Evolutionary conservation across 2,113 vertebrate genomes (phyloP).

Genomic region (Donacobius atricapilla): DNA sequence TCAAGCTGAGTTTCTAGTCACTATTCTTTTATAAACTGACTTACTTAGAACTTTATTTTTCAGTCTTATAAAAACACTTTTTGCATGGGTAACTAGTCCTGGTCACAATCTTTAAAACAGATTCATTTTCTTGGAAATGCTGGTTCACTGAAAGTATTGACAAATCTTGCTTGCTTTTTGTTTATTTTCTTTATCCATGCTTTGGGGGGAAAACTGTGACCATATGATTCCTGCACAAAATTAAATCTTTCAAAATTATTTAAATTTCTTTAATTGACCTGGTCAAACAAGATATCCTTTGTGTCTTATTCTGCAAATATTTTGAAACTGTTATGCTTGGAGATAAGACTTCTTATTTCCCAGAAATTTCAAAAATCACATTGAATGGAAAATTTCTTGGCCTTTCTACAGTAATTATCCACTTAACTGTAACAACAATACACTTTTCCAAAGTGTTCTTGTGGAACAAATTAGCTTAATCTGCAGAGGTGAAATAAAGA

Average conservation of each 20-base stretch:
- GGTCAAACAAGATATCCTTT: neutral
- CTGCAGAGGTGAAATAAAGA: neutral
- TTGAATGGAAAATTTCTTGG: neutral
- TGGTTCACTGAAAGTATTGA: neutral
- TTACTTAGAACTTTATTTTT: neutral
- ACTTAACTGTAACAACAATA: neutral
- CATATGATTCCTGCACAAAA: neutral
- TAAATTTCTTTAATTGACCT: neutral
- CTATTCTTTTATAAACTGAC: neutral
- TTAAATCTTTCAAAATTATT: neutral
- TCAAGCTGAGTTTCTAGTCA: neutral
- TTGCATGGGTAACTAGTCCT: neutral
- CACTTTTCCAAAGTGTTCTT: neutral
- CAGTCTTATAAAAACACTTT: neutral
- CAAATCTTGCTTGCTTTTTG: fast-evolving
- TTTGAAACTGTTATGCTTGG: neutral
- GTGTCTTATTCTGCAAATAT: neutral
- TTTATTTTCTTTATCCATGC: neutral
- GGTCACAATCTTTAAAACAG: neutral
- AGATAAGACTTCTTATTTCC: neutral
- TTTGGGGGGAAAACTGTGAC: neutral
- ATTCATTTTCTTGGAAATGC: neutral
- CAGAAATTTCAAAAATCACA: neutral
- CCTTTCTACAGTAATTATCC: neutral
- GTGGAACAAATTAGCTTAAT: neutral